Conservation (phyloP, 92 coral and sea anemone genomes). For the Blastomussa wellsi region DNA sequence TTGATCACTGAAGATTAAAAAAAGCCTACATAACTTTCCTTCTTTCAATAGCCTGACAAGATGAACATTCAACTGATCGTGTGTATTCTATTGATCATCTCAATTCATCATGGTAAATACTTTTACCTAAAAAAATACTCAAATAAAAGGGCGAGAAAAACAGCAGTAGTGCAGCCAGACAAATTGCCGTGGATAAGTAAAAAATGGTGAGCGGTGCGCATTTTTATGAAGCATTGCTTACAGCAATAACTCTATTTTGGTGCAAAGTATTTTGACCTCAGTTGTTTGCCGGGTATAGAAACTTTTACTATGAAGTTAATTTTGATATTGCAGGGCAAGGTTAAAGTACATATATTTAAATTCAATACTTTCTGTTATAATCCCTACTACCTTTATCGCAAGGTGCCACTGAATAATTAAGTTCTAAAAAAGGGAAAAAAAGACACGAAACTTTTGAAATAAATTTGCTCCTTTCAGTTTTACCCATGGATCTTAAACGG, state of each 20-base stretch:
- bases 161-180: background rate
- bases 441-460: background rate
- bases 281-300: background rate
- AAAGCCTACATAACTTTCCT: background rate
- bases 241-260: background rate
- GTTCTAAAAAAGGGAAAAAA: no score
- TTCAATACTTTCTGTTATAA: background rate
- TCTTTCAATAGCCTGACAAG: background rate
- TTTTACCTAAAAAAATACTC: background rate
- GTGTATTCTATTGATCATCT: background rate
- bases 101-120: background rate
- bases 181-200: background rate
- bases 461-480: background rate
- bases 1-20: background rate
- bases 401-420: background rate
- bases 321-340: background rate
- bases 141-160: background rate
- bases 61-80: background rate
- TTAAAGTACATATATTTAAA: background rate
- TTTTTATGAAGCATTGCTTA: background rate
- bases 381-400: background rate
- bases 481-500: no score
- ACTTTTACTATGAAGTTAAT: background rate
- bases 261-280: background rate
- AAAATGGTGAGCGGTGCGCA: background rate